phyloP scores from a whole-genome alignment of 1,140 invertebrate species.

The Macrotrachela quadricornifera region DNA sequence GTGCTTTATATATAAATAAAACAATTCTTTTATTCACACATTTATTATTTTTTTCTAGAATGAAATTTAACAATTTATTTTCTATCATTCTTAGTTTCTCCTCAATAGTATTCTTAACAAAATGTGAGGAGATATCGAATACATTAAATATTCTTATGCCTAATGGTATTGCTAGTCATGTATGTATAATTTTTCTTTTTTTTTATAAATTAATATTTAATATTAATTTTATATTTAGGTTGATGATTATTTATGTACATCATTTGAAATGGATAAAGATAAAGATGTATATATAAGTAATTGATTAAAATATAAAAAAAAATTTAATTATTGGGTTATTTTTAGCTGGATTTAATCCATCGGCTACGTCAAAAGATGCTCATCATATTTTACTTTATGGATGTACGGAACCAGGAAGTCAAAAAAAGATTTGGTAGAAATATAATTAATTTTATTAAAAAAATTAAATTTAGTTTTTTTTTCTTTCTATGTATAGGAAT shows the following conservation, averaged over 20 bases:
- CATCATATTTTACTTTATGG: conserved; percentile 91
- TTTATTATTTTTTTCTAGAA: no score
- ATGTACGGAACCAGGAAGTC: conserved; percentile 54
- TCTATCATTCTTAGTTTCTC: no score
- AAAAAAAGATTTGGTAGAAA: conserved; percentile 50
- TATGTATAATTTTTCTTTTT: no score
- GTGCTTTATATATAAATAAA: no score
- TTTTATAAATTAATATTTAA: no score
- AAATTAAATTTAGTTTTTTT: conserved; percentile 1
- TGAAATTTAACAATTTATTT: no score
- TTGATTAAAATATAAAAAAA: not conserved
- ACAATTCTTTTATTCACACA: no score
- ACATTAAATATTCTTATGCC: no score
- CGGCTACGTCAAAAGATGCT: conserved; percentile 67
- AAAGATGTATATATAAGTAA: conserved; percentile 15
- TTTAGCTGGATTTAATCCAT: conserved; percentile 70
- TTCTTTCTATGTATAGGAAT: conserved; percentile 17
- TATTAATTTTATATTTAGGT: no score
- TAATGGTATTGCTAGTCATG: no score
- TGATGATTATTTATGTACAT: conserved; percentile 17
- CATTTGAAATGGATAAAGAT: conserved; percentile 13
- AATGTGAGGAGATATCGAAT: no score
- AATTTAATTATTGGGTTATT: conserved; percentile 11
- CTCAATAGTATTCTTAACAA: no score
- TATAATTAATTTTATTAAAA: not conserved